Percentiles rank a stretch among this genome's conserved stretches.
Evolutionary conservation across 1,140 invertebrate species (phyloP).

Genomic region (Acromyrmex echinatior): DNA sequence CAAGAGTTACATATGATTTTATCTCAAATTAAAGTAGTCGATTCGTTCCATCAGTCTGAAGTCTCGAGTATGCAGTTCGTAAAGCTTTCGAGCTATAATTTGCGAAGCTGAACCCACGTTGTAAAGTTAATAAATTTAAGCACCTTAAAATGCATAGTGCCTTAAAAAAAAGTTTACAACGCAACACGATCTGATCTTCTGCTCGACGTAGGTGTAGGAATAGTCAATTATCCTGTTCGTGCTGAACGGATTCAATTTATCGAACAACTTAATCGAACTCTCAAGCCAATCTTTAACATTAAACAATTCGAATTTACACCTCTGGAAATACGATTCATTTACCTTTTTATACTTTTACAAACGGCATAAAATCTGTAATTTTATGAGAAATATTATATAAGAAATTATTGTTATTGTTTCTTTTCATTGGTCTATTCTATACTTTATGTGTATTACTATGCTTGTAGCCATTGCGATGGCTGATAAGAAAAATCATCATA

Average conservation of each 20-base stretch:
- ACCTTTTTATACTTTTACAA: background rate
- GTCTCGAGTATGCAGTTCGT: slow-evolving; percentile 30
- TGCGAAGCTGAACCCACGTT: slow-evolving; percentile 36
- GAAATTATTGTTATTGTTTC: background rate
- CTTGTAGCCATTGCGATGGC: background rate
- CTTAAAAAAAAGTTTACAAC: background rate
- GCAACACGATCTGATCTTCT: slow-evolving; percentile 22
- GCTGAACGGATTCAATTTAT: slow-evolving; percentile 49
- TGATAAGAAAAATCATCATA: background rate
- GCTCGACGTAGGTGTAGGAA: slow-evolving; percentile 18
- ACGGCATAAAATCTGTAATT: background rate
- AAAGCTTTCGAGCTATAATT: slow-evolving; percentile 47
- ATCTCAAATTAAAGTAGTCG: slow-evolving; percentile 30
- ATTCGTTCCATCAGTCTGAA: slow-evolving; percentile 41
- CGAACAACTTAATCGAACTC: slow-evolving; percentile 39
- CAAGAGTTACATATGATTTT: background rate
- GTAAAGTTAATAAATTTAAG: slow-evolving; percentile 52
- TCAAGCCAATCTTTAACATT: background rate
- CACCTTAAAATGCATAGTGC: slow-evolving; percentile 1
- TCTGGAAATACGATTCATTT: too few species aligned
- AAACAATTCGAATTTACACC: slow-evolving; percentile 11
- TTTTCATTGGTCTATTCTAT: background rate
- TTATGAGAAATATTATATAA: slow-evolving; percentile 1
- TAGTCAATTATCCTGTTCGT: slow-evolving; percentile 41
- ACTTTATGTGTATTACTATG: slow-evolving; percentile 20